Conservation (phyloP, 2,888 invertebrate species). For the Sesia apiformis region DNA sequence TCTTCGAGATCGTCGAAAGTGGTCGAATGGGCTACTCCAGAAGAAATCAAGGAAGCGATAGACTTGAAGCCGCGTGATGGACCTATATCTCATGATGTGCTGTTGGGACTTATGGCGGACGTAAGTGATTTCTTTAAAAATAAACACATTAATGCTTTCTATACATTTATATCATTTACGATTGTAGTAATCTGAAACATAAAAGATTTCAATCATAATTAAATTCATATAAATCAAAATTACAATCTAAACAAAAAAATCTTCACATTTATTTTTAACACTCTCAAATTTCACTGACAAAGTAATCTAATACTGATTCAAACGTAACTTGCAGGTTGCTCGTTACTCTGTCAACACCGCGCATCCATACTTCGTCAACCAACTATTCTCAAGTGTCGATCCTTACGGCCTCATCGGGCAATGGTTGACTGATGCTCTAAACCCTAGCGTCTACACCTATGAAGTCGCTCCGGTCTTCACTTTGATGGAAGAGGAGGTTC, state of each 20-base stretch:
- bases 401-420: slow-evolving; percentile 89
- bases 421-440: slow-evolving; percentile 89
- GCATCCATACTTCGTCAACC: slow-evolving; percentile 92
- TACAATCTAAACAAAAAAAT: no score
- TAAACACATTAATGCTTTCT: no score
- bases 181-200: no score
- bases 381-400: slow-evolving; percentile 88
- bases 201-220: no score
- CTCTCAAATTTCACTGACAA: no score
- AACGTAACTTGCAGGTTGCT: slow-evolving; percentile 37
- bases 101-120: slow-evolving; percentile 79
- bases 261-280: no score
- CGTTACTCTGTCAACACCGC: slow-evolving; percentile 92
- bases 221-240: no score
- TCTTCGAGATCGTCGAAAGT: slow-evolving; percentile 82
- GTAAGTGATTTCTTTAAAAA: slow-evolving; percentile 60
- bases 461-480: slow-evolving; percentile 93
- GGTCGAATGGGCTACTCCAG: slow-evolving; percentile 87
- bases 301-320: no score
- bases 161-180: no score
- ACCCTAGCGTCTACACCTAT: slow-evolving; percentile 91
- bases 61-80: slow-evolving; percentile 77
- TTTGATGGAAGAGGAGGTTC: slow-evolving; percentile 88
- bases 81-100: slow-evolving; percentile 78
- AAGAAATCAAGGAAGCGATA: slow-evolving; percentile 78